Evolutionary conservation across 2,113 vertebrate species (phyloP), one percentile per base, ranked within the genome.

Genomic region (Octodon degus): DNA sequence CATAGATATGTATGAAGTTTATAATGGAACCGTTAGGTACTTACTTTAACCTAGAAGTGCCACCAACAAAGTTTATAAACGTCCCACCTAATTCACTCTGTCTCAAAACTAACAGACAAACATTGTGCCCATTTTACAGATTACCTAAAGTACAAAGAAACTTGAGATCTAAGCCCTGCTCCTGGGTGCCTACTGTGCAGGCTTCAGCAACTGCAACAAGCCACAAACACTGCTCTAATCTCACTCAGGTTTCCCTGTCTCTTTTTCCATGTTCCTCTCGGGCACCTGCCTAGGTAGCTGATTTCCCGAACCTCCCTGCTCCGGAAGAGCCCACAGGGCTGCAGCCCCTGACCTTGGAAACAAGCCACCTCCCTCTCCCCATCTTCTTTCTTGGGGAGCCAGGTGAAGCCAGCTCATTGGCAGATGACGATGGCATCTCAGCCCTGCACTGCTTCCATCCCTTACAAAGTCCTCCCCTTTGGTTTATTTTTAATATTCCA

Each of bases 381-480:
- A 0, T 19, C 53, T 5, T 14, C 47, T 20, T 24, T 9, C 13
- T 34, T 9, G 9, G 8, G 16, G 32, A 47, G 24, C 32, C 58
- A 43, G 24, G 17, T 2, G 2, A 81, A 30, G 72, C 40, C 81
- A 9, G 0, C 25, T 53, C 58, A 19, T 11, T 19, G 62, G 43
- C 37, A 13, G 3, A 2, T 0, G 12, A 16, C 37, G 0, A 8
- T 47, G 60, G 60, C 37, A n/a, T 20, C 5, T 77, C 34, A 17
- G 25, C 16, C 27, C 55, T 63, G 65, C 65, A 43, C 40, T 60
- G 40, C 10, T 2, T 55, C 55, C 22, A 20, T 22, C 60, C 40
- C 37, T 47, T 58, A 37, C 34, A 50, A 50, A 63, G 87, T 32
- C 62, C 32, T 43, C 81, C 24, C 34, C 20, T 80, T 50, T 6